These are phyloP conservation scores for Elgaria multicarinata DNA, from an alignment of 2,113 vertebrate genomes.

Conservation along the genomic window DNA sequence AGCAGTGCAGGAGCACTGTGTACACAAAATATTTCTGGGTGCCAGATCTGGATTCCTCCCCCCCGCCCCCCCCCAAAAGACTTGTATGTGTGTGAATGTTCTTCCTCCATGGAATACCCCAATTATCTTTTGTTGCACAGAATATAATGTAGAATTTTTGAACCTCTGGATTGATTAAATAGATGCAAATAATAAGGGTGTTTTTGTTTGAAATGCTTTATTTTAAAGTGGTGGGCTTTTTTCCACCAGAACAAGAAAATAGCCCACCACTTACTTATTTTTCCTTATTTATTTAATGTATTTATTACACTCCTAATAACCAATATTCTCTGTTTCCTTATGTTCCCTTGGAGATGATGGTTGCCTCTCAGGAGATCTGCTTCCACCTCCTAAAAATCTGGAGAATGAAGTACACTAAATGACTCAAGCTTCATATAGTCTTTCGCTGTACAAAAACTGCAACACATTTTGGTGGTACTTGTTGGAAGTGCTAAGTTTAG, in stretches of 20 bases:
- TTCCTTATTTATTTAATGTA: too few species aligned
- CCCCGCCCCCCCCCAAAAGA: neutral
- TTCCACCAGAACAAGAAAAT: neutral
- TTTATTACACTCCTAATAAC: too few species aligned
- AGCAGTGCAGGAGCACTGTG: too few species aligned
- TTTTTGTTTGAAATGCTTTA: too few species aligned
- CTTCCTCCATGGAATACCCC: neutral
- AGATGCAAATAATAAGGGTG: neutral
- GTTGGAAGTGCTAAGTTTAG: neutral
- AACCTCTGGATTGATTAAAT: neutral
- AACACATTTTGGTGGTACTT: neutral
- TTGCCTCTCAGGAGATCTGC: neutral
- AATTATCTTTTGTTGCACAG: neutral
- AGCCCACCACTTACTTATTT: neutral
- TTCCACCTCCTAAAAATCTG: neutral
- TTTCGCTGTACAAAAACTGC: slow-evolving; percentile 3
- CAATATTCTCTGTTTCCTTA: too few species aligned
- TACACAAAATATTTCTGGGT: too few species aligned
- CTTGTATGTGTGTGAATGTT: neutral
- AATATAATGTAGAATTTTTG: neutral
- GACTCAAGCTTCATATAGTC: neutral
- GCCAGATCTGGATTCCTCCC: too few species aligned
- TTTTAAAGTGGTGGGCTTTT: neutral
- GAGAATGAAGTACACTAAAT: neutral
- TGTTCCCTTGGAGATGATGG: too few species aligned